A percentile compares a stretch with the other conserved stretches of the same genome.
phyloP scores from a whole-genome alignment of 2,113 vertebrate species.

The Neogobius melanostomus region DNA sequence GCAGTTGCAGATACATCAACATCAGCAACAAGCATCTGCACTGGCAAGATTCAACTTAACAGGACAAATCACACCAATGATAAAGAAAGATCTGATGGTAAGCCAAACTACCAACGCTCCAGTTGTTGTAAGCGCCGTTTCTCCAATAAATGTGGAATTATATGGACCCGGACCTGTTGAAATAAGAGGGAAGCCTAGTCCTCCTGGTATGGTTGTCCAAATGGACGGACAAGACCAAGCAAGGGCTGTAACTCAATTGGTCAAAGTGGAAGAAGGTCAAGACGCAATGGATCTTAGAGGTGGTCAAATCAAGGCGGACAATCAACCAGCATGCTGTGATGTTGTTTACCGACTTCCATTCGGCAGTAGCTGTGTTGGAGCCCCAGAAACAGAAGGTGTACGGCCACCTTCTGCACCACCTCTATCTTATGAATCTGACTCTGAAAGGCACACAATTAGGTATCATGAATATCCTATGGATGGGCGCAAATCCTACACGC shows the following conservation, averaged over 20 bases:
- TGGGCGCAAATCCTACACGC: conserved; percentile 82
- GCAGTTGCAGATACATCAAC: conserved; percentile 78
- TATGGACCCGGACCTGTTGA: conserved; percentile 81
- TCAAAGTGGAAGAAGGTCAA: conserved; percentile 83
- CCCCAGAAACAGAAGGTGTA: conserved; percentile 77
- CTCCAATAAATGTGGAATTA: conserved; percentile 75
- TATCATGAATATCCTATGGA: conserved; percentile 82
- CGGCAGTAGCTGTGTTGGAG: conserved; percentile 86
- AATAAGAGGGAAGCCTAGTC: conserved; percentile 79
- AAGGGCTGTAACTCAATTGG: conserved; percentile 83
- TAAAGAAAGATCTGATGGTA: conserved; percentile 88
- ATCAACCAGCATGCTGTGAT: conserved; percentile 90
- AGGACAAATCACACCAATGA: conserved; percentile 75
- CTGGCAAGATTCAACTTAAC: conserved; percentile 83
- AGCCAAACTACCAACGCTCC: conserved; percentile 79
- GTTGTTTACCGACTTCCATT: conserved; percentile 96
- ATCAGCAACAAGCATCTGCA: conserved; percentile 78
- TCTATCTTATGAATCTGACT: conserved; percentile 72
- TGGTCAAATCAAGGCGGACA: conserved; percentile 85
- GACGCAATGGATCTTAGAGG: conserved; percentile 86
- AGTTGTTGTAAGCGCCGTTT: conserved; percentile 69
- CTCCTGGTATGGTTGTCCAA: conserved; percentile 86
- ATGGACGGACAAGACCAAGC: conserved; percentile 80
- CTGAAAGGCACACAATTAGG: conserved; percentile 71
- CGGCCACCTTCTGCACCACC: conserved; percentile 72